Base-by-base conservation (phyloP, 2,888 invertebrate genomes). In the Galerucella nymphaeae region DNA sequence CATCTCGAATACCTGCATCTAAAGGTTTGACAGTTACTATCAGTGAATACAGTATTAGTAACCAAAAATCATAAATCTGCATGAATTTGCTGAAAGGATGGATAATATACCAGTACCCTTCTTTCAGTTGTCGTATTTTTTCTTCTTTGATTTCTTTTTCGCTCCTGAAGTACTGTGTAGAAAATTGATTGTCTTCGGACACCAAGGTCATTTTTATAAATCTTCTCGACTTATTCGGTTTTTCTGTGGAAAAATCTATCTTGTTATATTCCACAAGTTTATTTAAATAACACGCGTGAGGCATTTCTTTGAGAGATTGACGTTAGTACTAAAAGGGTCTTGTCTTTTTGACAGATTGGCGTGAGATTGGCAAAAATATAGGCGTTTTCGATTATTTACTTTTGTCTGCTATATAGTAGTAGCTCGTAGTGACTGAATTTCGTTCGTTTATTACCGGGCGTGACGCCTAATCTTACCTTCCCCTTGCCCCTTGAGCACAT, bases 41-140 rank as follows among this genome's bases (percentile, higher is more conserved):
- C 11, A 23, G 10, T 6, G 55, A 20, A 41, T 72, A 75, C 2
- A 72, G 53, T 4, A 72, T 13, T 6, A 70, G n/a, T 14, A 72
- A 18, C 50, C 59, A 75, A 2, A 64, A 18, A 38, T 70, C 70
- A 41, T 75, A 75, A 53, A 50, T 41, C 30, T 67, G 42, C 20
- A 63, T 66, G 23, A 75, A 75, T 42, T 50, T 73, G 58, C 75
- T 75, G 6, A 73, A 58, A 6, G 75, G 75, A 66, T 75, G 75
- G 14, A 75, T 65, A 10, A 75, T 63, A 16, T 67, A 71, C 30
- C 20, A 55, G 50, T 71, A 66, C 8, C 67, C 61, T 14, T 68
- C 62, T 23, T 61, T 10, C 20, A 75, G 41, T 38, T 75, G 75
- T n/a, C 66, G 70, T 6, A 68, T 61, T 65, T 73, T 75, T 55